Conservation (phyloP, 2,113 vertebrate species). For the Sebastes fasciatus region DNA sequence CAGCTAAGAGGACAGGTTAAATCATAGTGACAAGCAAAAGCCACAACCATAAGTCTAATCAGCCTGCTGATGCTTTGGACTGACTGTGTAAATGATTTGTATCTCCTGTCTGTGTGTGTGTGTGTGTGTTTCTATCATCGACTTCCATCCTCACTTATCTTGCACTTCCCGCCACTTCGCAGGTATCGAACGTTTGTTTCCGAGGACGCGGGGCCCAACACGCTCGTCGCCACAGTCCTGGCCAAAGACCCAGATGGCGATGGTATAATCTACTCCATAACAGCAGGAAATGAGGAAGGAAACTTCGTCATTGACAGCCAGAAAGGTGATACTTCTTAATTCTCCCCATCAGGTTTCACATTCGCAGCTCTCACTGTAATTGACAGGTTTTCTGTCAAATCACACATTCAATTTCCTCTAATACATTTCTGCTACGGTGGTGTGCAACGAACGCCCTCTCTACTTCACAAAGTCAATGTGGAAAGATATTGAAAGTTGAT, state of each 20-base stretch:
- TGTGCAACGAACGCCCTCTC: constrained; percentile 48
- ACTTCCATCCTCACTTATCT: constrained; percentile 12
- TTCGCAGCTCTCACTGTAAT: constrained; percentile 60
- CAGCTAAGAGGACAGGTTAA: constrained; percentile 75
- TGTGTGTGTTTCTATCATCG: constrained; percentile 25
- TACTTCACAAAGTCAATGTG: constrained; percentile 61
- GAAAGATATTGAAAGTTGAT: constrained; percentile 57
- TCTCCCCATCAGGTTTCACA: constrained; percentile 33
- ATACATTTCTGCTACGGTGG: constrained; percentile 26
- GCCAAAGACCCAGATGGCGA: constrained; percentile 93
- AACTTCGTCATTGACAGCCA: constrained; percentile 92
- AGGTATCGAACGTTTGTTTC: constrained; percentile 94
- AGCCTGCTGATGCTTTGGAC: constrained; percentile 56
- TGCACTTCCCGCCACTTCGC: constrained; percentile 29
- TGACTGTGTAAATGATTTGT: constrained; percentile 55
- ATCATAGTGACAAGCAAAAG: constrained; percentile 76
- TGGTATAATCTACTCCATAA: constrained; percentile 88
- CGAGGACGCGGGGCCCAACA: constrained; percentile 92
- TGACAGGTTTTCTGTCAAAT: constrained; percentile 66
- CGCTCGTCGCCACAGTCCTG: constrained; percentile 89
- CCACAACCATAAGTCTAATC: constrained; percentile 68
- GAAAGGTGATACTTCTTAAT: constrained; percentile 86
- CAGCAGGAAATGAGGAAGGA: constrained; percentile 87
- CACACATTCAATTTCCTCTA: constrained; percentile 59
- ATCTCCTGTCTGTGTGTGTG: constrained; percentile 24